Evolutionary conservation across 1,140 invertebrate genomes (phyloP), one percentile per base, ranked within the genome.

Genomic region (Drosophila prosaltans): DNA sequence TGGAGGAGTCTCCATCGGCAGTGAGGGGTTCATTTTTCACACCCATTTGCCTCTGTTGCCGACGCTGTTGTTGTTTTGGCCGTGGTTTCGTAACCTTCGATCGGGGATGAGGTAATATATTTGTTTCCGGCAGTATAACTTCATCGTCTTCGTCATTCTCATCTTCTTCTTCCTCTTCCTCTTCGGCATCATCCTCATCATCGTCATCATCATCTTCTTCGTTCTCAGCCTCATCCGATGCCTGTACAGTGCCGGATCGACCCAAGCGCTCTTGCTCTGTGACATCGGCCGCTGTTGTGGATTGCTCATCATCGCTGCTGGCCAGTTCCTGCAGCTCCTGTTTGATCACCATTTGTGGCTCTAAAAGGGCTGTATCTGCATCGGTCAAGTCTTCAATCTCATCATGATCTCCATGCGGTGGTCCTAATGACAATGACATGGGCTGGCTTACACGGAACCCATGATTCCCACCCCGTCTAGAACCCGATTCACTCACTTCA

Each of bases 341-440:
- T 48, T 91, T 89, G 58, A 91, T 91, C 26, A 91, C 90, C 88
- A 90, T 91, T 40, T 91, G 90, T 8, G 90, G 90, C 69, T 79
- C 86, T 28, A 91, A 65, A 40, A 91, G 70, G 10, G 86, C 75
- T 28, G 86, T 81, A 39, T 91, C 86, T 6, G 79, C 78, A 64
- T 91, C 90, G 10, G 85, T 85, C 45, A 89, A 81, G 76, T 89
- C 85, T 65, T 91, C 86, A 58, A 91, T 81, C 72, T 90, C 86
- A 63, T 85, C 74, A 43, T 54, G 16, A 55, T 28, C 11, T 8
- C 40, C 39, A 3, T 54, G 26, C 65, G 74, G 3, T 11, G 69
- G 2, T 26, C 51, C 65, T 11, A 77, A n/a, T 9, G 76, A 55
- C 45, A 86, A 57, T 6, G 76, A 80, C 48, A 88, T 78, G 2